A percentile compares a stretch with the other conserved stretches of the same genome.
Evolutionary conservation across 2,113 vertebrate species (phyloP).

Genomic region (Vidua macroura): DNA sequence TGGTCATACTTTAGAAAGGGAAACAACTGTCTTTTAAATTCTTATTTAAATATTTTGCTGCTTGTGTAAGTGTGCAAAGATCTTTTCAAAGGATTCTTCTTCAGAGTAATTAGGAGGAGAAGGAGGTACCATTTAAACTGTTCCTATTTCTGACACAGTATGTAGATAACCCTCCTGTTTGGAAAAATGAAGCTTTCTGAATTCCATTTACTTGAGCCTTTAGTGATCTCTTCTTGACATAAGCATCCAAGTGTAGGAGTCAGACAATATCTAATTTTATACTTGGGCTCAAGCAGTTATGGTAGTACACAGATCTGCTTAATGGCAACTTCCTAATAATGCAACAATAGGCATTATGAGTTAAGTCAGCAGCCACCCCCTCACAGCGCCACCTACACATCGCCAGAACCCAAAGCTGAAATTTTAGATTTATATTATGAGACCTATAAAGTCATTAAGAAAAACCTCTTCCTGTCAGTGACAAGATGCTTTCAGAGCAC

Average conservation of each 20-base stretch:
- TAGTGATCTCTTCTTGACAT: slow-evolving; percentile 4
- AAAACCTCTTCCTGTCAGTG: background rate
- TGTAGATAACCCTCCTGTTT: background rate
- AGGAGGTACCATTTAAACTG: background rate
- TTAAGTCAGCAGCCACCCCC: slow-evolving; percentile 19
- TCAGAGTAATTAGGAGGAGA: background rate
- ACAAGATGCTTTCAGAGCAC: slow-evolving; percentile 11
- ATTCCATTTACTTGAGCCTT: background rate
- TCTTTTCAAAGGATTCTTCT: background rate
- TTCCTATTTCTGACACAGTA: background rate
- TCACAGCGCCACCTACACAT: background rate
- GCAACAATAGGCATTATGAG: slow-evolving; percentile 37
- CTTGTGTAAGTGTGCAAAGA: background rate
- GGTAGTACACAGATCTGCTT: background rate
- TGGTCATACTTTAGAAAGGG: background rate
- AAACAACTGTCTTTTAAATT: background rate
- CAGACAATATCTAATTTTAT: background rate
- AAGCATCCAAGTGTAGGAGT: slow-evolving; percentile 13
- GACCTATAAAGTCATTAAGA: background rate
- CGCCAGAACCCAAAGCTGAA: background rate
- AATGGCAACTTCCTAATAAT: slow-evolving; percentile 51
- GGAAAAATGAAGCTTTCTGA: slow-evolving; percentile 6
- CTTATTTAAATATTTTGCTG: background rate
- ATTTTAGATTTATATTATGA: slow-evolving; percentile 26
- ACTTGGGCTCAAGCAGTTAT: background rate